These are phyloP conservation scores for Phalanger gymnotis DNA, from an alignment of 2,797 vertebrate species.

Conservation along the genomic window DNA sequence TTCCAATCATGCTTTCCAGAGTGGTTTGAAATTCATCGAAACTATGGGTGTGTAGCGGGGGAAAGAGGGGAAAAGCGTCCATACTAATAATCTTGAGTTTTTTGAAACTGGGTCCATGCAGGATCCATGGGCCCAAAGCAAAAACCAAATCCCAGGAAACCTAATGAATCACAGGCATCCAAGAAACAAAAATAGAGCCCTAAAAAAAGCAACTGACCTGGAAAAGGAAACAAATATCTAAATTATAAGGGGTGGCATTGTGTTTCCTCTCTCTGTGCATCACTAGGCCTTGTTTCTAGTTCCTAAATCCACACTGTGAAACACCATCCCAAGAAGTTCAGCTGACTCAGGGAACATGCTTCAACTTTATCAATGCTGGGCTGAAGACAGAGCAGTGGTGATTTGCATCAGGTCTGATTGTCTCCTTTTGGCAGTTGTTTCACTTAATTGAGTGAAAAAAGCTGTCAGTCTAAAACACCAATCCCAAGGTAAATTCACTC, in stretches of 20 bases:
- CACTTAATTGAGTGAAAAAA: constrained; percentile 88
- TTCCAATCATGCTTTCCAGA: neutral
- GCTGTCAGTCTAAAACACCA: constrained; percentile 85
- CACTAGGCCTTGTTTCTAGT: neutral
- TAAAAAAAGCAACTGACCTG: constrained; percentile 72
- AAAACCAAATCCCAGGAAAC: constrained; percentile 49
- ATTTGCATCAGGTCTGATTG: constrained; percentile 83
- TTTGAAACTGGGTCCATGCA: constrained; percentile 7
- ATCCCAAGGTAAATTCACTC: constrained; percentile 87
- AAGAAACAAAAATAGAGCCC: constrained; percentile 70
- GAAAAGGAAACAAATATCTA: constrained; percentile 66
- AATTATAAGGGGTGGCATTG: neutral
- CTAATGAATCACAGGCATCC: constrained; percentile 73
- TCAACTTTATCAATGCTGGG: constrained; percentile 78
- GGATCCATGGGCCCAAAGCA: constrained; percentile 4
- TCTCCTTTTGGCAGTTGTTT: constrained; percentile 85
- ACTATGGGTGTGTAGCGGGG: neutral
- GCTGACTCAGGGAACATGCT: constrained; percentile 81
- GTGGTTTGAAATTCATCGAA: neutral
- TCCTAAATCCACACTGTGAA: constrained; percentile 39
- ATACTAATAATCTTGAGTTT: constrained; percentile 35
- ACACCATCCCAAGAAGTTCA: constrained; percentile 75
- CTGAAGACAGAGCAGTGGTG: constrained; percentile 46
- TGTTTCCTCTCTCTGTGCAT: neutral
- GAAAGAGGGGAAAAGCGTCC: neutral